These are phyloP conservation scores for Apostichopus leukothele DNA, from an alignment of 53 echinoderm and acorn worm genomes.

Conservation along the genomic window DNA sequence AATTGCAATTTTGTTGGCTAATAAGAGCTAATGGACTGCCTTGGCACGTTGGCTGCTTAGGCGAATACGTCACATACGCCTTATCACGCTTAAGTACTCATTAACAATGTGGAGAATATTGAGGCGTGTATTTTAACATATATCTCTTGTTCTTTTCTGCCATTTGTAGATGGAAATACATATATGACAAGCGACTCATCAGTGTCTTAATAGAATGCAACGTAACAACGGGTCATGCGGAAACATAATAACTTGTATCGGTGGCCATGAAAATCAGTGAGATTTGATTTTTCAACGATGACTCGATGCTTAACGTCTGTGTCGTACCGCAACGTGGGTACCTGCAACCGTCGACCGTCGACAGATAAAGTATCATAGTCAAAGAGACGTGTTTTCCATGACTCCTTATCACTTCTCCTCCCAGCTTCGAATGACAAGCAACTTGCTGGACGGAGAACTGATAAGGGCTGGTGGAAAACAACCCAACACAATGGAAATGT, in stretches of 20 bases:
- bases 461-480: constrained; percentile 54
- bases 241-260: too few relatives aligned
- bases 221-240: too few relatives aligned
- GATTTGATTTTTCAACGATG: too few relatives aligned
- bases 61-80: background rate
- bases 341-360: too few relatives aligned
- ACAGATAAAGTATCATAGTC: too few relatives aligned
- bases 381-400: constrained; percentile 34
- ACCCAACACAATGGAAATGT: background rate
- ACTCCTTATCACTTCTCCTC: constrained; percentile 54
- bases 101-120: background rate
- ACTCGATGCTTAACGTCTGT: too few relatives aligned
- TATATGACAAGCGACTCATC: too few relatives aligned
- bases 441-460: constrained; percentile 55
- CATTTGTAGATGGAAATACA: background rate
- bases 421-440: constrained; percentile 12
- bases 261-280: too few relatives aligned
- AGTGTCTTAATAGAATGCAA: too few relatives aligned
- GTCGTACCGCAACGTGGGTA: too few relatives aligned
- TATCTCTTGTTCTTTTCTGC: background rate
- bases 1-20: background rate
- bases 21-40: constrained; percentile 3
- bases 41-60: background rate
- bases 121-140: background rate
- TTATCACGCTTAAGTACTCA: background rate